Base-by-base conservation (phyloP, 2,113 vertebrate genomes). In the Phyllopteryx taeniolatus region DNA sequence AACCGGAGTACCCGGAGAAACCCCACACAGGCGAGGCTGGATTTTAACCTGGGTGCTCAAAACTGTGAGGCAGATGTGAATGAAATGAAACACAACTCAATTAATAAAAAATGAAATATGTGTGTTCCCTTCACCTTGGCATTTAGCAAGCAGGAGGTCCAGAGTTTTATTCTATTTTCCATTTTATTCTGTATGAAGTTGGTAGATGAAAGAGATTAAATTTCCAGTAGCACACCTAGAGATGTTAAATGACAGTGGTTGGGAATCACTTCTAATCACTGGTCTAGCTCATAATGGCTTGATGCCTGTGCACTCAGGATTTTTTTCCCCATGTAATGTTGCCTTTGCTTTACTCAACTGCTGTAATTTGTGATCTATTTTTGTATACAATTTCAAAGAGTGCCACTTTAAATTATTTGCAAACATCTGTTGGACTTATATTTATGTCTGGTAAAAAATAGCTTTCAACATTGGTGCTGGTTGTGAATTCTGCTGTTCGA, bases 341-440 rank as follows among this genome's bases (percentile, higher is more conserved):
- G 66, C 76, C 76, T 68, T 57, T 74, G 53, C 64, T n/a, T 31
- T 49, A 60, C 66, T 77, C 17, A 67, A 72, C 78, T 85, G 81
- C 85, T 84, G 83, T 84, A 71, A 77, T 70, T 74, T 87, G 80
- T 87, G 56, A 75, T 86, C 72, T 89, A 83, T 89, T 89, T 89
- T 90, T 87, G 7, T 60, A 54, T 89, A 88, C 22, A 17, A 79
- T 77, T 75, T 61, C 72, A 51, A 64, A 69, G 27, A 78, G 79
- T 83, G 79, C 72, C 76, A 75, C 79, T 83, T 77, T 82, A 81
- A 82, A 82, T 85, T 78, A 80, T 85, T 84, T 79, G 57, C 27
- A 75, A 70, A 65, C 31, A 46, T 60, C 19, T 79, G 54, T 47
- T 67, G 13, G 56, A 31, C 71, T 60, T 68, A 5, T 72, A 5